Evolutionary conservation across 2,113 vertebrate genomes (phyloP).

Genomic region (Plectropomus leopardus): DNA sequence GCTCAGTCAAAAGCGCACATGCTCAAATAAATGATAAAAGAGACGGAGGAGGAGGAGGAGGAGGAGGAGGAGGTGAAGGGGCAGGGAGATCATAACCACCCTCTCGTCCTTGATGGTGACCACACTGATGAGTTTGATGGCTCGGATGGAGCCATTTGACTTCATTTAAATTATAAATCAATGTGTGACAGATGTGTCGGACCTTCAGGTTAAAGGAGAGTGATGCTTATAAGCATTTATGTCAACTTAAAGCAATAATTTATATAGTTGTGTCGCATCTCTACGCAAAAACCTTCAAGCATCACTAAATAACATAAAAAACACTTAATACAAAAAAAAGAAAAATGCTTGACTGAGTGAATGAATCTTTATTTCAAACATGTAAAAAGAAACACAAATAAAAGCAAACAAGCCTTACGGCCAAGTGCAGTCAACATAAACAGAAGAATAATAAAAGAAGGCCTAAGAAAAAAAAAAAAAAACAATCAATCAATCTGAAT

Average conservation of each 20-base stretch:
- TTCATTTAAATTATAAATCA: constrained; percentile 37
- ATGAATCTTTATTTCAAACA: too few species aligned
- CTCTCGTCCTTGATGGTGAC: constrained; percentile 43
- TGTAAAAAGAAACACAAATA: too few species aligned
- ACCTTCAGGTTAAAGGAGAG: constrained; percentile 10
- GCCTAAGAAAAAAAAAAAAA: too few species aligned
- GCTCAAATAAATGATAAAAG: constrained; percentile 61
- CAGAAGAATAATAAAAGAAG: too few species aligned
- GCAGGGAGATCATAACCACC: constrained; percentile 27
- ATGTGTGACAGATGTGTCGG: constrained; percentile 12
- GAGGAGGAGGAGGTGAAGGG: constrained; percentile 33
- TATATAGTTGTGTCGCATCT: background rate
- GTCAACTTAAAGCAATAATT: background rate
- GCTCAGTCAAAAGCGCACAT: constrained; percentile 60
- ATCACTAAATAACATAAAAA: too few species aligned
- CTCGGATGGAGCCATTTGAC: constrained; percentile 32
- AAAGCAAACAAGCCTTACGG: too few species aligned
- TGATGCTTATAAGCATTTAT: background rate
- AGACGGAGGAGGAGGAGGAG: constrained; percentile 4
- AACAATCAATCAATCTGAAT: too few species aligned
- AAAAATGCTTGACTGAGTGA: too few species aligned
- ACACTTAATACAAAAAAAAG: too few species aligned
- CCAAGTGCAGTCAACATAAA: too few species aligned
- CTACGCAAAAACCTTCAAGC: too few species aligned
- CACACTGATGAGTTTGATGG: constrained; percentile 1